These are phyloP conservation scores for Philotrypesis tridentata DNA, from an alignment of 1,140 invertebrate species.

Conservation along the genomic window DNA sequence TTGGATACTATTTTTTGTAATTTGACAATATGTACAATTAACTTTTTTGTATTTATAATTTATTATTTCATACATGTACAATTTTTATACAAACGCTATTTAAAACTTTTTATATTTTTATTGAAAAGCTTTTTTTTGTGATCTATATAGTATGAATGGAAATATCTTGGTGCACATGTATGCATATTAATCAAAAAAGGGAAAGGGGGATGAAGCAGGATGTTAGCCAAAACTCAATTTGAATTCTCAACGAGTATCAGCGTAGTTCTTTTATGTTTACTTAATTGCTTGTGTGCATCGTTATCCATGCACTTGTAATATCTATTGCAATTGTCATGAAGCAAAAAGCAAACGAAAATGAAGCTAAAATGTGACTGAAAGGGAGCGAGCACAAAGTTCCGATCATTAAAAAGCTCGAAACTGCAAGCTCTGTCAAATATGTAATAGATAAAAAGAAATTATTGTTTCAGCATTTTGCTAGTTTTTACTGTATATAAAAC, in stretches of 20 bases:
- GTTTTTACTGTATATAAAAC: slow-evolving; percentile 47
- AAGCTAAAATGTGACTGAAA: slow-evolving; percentile 3
- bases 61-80: background rate
- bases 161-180: background rate
- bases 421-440: slow-evolving; percentile 17
- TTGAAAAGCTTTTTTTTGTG: background rate
- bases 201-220: slow-evolving; percentile 20
- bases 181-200: background rate
- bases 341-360: slow-evolving; percentile 14
- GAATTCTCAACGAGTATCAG: slow-evolving; percentile 12
- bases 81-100: background rate
- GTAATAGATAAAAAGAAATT: slow-evolving; percentile 25
- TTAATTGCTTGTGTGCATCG: slow-evolving; percentile 36
- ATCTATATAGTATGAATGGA: background rate
- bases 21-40: background rate
- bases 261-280: slow-evolving; percentile 49
- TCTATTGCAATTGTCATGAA: slow-evolving; percentile 37
- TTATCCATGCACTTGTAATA: slow-evolving; percentile 19
- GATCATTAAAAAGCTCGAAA: slow-evolving; percentile 5
- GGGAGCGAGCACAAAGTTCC: slow-evolving; percentile 10
- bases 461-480: slow-evolving; percentile 42
- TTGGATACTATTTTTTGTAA: background rate
- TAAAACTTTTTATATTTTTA: background rate
- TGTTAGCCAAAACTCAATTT: slow-evolving; percentile 10
- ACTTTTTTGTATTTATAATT: background rate